Evolutionary conservation across 2,113 vertebrate genomes (phyloP).

Genomic region (Lasiurus cinereus): DNA sequence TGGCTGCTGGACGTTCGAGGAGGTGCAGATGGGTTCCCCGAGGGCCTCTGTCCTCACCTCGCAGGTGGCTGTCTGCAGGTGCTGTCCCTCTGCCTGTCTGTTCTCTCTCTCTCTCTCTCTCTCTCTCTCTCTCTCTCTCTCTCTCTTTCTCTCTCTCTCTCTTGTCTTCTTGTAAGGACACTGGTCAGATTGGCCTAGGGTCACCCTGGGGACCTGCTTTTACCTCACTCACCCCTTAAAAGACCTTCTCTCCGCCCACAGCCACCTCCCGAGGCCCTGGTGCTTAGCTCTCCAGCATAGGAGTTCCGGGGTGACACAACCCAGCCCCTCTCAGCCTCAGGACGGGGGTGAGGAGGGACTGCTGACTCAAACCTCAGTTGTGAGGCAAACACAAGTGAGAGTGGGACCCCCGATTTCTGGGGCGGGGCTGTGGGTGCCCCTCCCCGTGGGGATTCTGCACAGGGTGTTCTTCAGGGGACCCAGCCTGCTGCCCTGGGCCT

Average conservation of each 20-base stretch:
- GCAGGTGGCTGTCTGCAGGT: fast-evolving
- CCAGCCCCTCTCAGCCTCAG: neutral
- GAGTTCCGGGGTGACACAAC: neutral
- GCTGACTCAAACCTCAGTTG: neutral
- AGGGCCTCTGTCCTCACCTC: neutral
- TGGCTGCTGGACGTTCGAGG: neutral
- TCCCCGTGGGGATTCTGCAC: neutral
- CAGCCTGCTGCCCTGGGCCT: neutral
- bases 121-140: neutral
- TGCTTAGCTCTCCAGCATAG: neutral
- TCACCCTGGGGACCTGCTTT: neutral
- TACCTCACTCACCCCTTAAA: neutral
- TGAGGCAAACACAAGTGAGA: neutral
- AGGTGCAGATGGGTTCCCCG: too few species aligned
- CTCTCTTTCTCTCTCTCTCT: neutral
- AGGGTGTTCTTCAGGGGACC: neutral
- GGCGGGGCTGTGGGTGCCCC: neutral
- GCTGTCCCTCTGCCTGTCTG: fast-evolving
- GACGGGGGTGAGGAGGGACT: neutral
- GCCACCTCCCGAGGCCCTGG: neutral
- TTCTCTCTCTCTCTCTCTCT: neutral
- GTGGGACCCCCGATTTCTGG: neutral
- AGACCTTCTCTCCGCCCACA: neutral
- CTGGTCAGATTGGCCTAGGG: neutral
- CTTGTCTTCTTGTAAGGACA: neutral